These are phyloP conservation scores for Drosophila dunni DNA, from an alignment of 1,140 invertebrate genomes.

Conservation along the genomic window DNA sequence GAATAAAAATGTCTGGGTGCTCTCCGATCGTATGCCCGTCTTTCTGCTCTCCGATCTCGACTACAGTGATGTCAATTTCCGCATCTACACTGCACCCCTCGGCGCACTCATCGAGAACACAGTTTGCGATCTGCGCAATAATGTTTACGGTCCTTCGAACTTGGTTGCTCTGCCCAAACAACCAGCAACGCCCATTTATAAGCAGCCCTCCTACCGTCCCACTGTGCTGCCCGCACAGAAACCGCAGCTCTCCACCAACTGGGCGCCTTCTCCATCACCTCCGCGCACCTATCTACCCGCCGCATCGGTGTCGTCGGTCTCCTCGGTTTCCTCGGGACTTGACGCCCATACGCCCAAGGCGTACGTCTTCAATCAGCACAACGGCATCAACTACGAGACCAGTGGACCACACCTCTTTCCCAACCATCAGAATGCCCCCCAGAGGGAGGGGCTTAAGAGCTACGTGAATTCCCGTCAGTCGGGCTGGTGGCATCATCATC, in stretches of 20 bases:
- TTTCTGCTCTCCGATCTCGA: slow-evolving; percentile 90
- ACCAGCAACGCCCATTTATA: slow-evolving; percentile 44
- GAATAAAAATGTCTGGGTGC: slow-evolving; percentile 89
- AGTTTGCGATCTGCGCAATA: slow-evolving; percentile 87
- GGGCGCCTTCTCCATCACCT: slow-evolving; percentile 45
- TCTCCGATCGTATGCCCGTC: slow-evolving; percentile 92
- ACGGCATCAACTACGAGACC: slow-evolving; percentile 80
- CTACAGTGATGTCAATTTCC: slow-evolving; percentile 91
- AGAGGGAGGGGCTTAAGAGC: slow-evolving; percentile 68
- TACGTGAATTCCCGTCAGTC: slow-evolving; percentile 73
- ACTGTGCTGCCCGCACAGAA: slow-evolving; percentile 40
- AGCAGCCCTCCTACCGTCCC: slow-evolving; percentile 63
- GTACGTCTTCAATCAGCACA: slow-evolving; percentile 82
- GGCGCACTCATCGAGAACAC: slow-evolving; percentile 88
- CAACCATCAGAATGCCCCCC: slow-evolving; percentile 43
- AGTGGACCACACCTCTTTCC: slow-evolving; percentile 78
- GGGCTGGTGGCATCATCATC: slow-evolving; percentile 78
- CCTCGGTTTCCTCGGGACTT: slow-evolving; percentile 5
- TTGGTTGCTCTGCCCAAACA: slow-evolving; percentile 60
- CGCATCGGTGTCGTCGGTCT: not conserved
- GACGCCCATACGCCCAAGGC: slow-evolving; percentile 70
- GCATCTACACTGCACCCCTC: slow-evolving; percentile 89
- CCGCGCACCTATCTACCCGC: slow-evolving; percentile 67
- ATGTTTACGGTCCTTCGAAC: slow-evolving; percentile 72
- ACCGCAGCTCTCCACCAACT: slow-evolving; percentile 49